Evolutionary conservation across 2,113 vertebrate genomes (phyloP).

Genomic region (Strigops habroptila): DNA sequence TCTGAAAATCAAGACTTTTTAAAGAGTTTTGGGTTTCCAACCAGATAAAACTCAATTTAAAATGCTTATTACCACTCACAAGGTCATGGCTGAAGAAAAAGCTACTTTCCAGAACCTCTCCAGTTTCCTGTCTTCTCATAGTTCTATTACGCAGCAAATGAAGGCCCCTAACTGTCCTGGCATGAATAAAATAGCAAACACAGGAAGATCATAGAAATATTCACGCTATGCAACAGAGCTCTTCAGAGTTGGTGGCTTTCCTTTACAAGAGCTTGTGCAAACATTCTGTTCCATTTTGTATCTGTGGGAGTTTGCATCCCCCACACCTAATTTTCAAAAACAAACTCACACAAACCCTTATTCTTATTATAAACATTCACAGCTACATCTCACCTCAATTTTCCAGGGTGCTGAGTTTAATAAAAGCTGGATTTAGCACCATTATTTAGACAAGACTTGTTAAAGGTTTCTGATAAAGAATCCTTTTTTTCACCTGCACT

Average conservation of each 20-base stretch:
- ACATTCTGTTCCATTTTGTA: neutral
- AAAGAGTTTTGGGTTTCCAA: neutral
- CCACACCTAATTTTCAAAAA: neutral
- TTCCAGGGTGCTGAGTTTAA: constrained; percentile 12
- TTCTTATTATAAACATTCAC: constrained; percentile 15
- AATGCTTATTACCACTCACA: neutral
- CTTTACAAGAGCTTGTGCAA: neutral
- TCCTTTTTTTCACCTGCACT: neutral
- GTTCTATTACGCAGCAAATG: neutral
- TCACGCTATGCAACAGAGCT: neutral
- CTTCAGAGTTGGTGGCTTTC: neutral
- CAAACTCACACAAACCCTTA: neutral
- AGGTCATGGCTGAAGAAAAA: neutral
- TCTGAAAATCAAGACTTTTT: neutral
- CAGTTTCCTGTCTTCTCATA: neutral
- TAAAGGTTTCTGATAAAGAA: neutral
- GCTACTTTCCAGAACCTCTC: neutral
- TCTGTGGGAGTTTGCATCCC: constrained; percentile 9
- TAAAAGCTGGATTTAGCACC: constrained; percentile 20
- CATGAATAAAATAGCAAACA: neutral
- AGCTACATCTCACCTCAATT: neutral
- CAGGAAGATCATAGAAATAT: constrained; percentile 8
- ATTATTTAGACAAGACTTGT: neutral
- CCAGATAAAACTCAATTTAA: neutral
- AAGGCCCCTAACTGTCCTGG: neutral